Evolutionary conservation across 2,113 vertebrate genomes (phyloP), one percentile per base, ranked within the genome.

Genomic region (Paradoxurus hermaphroditus): DNA sequence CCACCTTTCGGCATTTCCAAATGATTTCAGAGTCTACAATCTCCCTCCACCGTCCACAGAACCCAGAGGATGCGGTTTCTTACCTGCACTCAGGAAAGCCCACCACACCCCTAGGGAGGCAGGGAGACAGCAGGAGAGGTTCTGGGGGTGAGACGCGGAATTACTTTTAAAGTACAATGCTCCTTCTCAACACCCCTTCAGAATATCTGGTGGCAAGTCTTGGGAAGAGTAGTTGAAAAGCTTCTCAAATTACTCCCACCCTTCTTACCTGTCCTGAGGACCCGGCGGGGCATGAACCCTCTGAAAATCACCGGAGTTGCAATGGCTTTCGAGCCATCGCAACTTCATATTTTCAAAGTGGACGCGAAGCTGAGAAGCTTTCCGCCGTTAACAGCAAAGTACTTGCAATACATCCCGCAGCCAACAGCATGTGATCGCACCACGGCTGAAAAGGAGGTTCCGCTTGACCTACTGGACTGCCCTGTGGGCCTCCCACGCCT

Each of bases 401-500:
- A 36, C 62, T 78, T 73, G 62, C 14, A 67, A 9, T 13, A 6
- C 41, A 34, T 53, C 8, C n/a, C 23, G 53, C 53, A 85, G 25
- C 19, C 67, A 27, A 56, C 7, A 21, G 13, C 3, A 1, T 18
- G 46, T 49, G 49, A 68, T 70, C 59, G 29, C 56, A 77, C 34
- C 44, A 5, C 0, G 0, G 49, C 49, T 46, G 31, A 86, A 44
- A 27, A 83, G 19, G 83, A 34, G 78, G 8, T 46, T 79, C 36
- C 1, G 1, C 44, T 15, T 27, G 83, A 31, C 70, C 51, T 72
- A 56, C 49, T 10, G 36, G 3, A 53, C 27, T 81, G 84, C 68
- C 41, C 46, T 0, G 0, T 18, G 77, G 53, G 51, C 9, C n/a
- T 68, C 39, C 34, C n/a, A 34, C 29, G 31, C 7, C 63, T 3